Percentiles rank a stretch among this genome's conserved stretches.
phyloP scores from a whole-genome alignment of 2,113 vertebrate species.

The Anseranas semipalmata region DNA sequence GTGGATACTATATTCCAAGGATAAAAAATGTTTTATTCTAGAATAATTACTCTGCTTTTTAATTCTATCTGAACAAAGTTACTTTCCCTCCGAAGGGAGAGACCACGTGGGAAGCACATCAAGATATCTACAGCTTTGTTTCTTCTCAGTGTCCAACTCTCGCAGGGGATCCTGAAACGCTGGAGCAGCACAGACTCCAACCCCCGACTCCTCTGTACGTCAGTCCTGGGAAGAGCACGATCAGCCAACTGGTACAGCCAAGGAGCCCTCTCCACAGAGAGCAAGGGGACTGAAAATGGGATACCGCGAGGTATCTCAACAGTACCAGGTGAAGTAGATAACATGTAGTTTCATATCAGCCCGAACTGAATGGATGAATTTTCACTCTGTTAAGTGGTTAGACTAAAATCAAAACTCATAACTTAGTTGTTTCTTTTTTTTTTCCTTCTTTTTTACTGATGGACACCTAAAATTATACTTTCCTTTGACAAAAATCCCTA shows the following conservation, averaged over 20 bases:
- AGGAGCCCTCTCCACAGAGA: neutral
- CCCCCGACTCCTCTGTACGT: neutral
- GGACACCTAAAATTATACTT: neutral
- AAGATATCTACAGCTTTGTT: neutral
- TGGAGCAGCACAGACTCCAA: fast-evolving
- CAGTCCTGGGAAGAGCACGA: neutral
- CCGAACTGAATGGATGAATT: neutral
- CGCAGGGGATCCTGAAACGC: neutral
- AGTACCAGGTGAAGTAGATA: neutral
- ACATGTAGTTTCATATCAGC: neutral
- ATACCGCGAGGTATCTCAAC: neutral
- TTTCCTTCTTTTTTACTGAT: neutral
- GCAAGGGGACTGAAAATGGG: neutral
- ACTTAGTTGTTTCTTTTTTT: neutral
- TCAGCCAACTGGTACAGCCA: neutral
- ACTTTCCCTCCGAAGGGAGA: neutral
- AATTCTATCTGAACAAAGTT: neutral
- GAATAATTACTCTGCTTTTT: constrained; percentile 16
- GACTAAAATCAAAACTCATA: neutral
- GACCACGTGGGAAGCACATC: neutral
- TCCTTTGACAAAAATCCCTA: neutral
- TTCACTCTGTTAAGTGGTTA: neutral
- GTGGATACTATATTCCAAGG: constrained; percentile 42
- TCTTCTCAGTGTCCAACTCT: fast-evolving
- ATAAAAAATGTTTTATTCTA: neutral